Percentiles rank a stretch among this genome's conserved stretches.
Conservation (phyloP, 1,140 invertebrate species). For the Formica exsecta region DNA sequence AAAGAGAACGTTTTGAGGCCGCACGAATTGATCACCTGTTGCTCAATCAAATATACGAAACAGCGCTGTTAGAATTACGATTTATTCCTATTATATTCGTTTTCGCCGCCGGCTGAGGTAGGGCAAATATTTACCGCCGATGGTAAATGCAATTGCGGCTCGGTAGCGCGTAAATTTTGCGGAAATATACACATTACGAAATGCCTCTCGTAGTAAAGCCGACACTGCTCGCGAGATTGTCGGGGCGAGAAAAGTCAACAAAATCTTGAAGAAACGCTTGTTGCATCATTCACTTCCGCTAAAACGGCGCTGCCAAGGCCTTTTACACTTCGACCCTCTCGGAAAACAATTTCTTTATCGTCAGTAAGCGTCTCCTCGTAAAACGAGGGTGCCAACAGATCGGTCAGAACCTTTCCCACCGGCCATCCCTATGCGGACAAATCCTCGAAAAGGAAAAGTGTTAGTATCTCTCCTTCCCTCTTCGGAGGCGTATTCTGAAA, state of each 20-base stretch:
- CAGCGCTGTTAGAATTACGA: conserved; percentile 51
- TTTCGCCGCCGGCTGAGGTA: conserved; percentile 39
- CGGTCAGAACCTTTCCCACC: conserved; percentile 26
- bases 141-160: conserved; percentile 46
- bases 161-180: conserved; percentile 40
- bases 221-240: background rate
- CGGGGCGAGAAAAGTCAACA: conserved; percentile 1
- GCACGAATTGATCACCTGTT: conserved; percentile 69
- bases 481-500: conserved; percentile 10
- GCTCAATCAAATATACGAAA: conserved; percentile 64
- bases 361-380: conserved; percentile 32
- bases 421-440: background rate
- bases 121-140: conserved; percentile 50
- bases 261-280: conserved; percentile 41
- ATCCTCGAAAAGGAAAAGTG: background rate
- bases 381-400: conserved; percentile 50
- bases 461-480: background rate
- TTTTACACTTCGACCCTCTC: conserved; percentile 32
- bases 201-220: background rate
- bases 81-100: conserved; percentile 64
- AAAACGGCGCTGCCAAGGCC: background rate
- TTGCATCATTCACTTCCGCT: conserved; percentile 1
- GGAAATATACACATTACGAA: conserved; percentile 6
- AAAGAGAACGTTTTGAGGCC: conserved; percentile 30
- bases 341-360: conserved; percentile 61